Conservation (phyloP, 2,888 invertebrate species). For the Phorcus lineatus region DNA sequence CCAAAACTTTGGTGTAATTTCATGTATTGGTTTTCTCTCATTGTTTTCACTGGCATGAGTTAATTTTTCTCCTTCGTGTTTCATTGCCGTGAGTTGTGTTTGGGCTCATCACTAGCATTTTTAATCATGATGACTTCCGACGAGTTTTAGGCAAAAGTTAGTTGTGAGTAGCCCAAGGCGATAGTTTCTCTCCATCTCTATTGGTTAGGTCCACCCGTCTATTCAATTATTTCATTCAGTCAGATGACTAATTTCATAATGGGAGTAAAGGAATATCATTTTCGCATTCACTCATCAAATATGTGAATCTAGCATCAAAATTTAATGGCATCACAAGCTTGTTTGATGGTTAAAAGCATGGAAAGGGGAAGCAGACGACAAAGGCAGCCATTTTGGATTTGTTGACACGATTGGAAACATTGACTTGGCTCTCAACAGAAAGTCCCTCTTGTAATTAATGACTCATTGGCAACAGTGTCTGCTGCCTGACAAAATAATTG, state of each 20-base stretch:
- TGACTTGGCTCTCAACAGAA: background rate
- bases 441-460: background rate
- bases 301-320: slow-evolving; percentile 3
- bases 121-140: background rate
- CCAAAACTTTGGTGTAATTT: background rate
- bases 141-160: background rate
- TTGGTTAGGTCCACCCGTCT: background rate
- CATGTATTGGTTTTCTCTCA: background rate
- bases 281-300: slow-evolving; percentile 8
- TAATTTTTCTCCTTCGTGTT: background rate
- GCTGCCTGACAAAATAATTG: background rate
- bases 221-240: background rate
- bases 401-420: background rate
- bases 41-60: background rate
- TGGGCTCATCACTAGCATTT: background rate
- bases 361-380: background rate
- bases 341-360: background rate
- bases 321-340: background rate
- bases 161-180: background rate
- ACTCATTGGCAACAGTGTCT: background rate
- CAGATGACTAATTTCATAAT: slow-evolving; percentile 7
- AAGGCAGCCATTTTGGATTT: slow-evolving; percentile 2
- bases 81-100: background rate
- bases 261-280: background rate
- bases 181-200: background rate